Base-by-base conservation (phyloP, 2,113 vertebrate species). In the Circaetus gallicus region DNA sequence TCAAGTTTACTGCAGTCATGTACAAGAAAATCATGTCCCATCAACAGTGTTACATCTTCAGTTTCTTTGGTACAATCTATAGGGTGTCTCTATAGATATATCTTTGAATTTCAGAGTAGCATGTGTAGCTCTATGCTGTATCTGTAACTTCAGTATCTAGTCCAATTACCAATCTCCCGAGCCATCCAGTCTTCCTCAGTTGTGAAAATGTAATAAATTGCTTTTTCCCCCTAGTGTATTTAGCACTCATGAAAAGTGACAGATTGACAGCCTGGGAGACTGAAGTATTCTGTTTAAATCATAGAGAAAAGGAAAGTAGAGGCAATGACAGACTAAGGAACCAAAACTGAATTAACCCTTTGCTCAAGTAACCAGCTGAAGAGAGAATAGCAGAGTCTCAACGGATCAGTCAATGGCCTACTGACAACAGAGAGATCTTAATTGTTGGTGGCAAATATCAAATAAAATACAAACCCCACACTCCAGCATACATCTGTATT, bases 191-290 rank as follows among this genome's bases (percentile, higher is more conserved):
- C 49, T 87, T 89, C 89, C 74, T 80, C 84, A 91, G 81, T 90
- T 90, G 91, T 77, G 74, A 93, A 96, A 90, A 85, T 7, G 66
- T 58, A 94, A 95, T 94, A 93, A 94, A 95, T 89, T 80, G 70
- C 34, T 22, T 83, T 94, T 86, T 73, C 21, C 14, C 49, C 86
- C 93, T 31, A 12, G 65, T 73, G 89, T 91, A 94, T 95, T 95
- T 95, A 96, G 65, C n/a, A 36, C 89, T 95, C 78, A 82, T 72
- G 89, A 42, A 84, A 95, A 85, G 40, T 80, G 83, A 92, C 77
- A 95, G 86, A 95, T 26, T 92, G 91, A 89, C 84, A 95, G 49
- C n/a, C 72, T 84, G 49, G 42, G 62, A 96, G 29, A 86, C 66
- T 88, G 74, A 73, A 70, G 70, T 28, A 50, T 66, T 94, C 73